Evolutionary conservation across 1,140 invertebrate genomes (phyloP).

Genomic region (Steinernema feltiae): DNA sequence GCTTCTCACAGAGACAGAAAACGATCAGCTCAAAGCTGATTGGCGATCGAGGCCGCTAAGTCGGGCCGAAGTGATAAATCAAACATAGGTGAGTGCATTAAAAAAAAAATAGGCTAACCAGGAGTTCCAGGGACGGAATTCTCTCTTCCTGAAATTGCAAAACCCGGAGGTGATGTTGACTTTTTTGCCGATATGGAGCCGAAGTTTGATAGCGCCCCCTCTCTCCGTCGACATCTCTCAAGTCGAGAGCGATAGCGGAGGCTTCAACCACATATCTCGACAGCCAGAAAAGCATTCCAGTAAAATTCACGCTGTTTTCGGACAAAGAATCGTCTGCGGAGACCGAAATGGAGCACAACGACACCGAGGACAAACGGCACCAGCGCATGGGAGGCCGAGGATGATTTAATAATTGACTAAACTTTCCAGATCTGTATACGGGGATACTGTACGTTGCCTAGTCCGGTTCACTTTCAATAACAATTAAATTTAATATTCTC

Average conservation of each 20-base stretch:
- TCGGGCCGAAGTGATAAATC: neutral
- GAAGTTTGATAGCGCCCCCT: neutral
- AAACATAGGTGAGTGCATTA: neutral
- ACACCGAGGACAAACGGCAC: neutral
- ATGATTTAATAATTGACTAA: neutral
- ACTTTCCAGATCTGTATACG: neutral
- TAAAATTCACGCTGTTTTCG: neutral
- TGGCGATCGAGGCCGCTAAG: neutral
- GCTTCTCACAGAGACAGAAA: neutral
- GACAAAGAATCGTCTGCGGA: slow-evolving; percentile 1
- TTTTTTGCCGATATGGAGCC: slow-evolving; percentile 4
- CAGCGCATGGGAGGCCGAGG: slow-evolving; percentile 6
- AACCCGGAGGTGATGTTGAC: neutral
- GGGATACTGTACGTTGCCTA: neutral
- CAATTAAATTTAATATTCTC: no score
- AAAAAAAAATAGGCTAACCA: neutral
- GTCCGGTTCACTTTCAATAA: slow-evolving; percentile 14
- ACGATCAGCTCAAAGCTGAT: neutral
- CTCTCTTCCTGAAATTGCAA: neutral
- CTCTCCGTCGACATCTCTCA: neutral
- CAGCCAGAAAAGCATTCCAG: neutral
- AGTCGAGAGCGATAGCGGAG: neutral
- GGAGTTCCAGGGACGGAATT: neutral
- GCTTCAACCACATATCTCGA: neutral
- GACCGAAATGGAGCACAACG: neutral